Evolutionary conservation across 2,113 vertebrate genomes (phyloP), one percentile per base, ranked within the genome.

Genomic region (Tachycineta bicolor): DNA sequence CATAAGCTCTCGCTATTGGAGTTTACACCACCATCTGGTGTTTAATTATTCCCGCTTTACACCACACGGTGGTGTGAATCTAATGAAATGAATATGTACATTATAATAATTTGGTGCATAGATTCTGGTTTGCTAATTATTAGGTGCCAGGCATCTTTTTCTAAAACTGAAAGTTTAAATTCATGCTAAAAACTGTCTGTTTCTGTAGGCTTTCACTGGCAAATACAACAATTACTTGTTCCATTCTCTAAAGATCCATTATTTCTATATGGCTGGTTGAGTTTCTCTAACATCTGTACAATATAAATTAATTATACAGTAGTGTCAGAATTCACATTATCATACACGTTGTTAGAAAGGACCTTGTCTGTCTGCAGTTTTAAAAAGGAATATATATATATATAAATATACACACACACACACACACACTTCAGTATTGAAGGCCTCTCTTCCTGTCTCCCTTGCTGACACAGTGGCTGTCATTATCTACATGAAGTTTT

Each of bases 41-140:
- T 97, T 98, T 98, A 98, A 98, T 98, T 98, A 98, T 98, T 97
- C 97, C 98, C 19, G 2, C 97, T 96, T 98, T 97, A 97, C 69
- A 96, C 97, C 98, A 98, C 97, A 97, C 65, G 91, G 96, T 98
- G 96, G 91, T 98, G 86, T 89, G 96, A 97, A 98, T 97, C 97
- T 98, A 97, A 98, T 96, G 94, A 94, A 97, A 97, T 93, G 96
- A 97, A 96, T 97, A 93, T 96, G 95, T 96, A 96, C 87, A 50
- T 96, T 97, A 92, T 83, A 97, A 96, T 96, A 97, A 97, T 94
- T 97, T 94, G 82, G 88, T 85, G 73, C 93, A 94, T 94, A 96
- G 89, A 96, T 91, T 97, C 76, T 97, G 89, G 82, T 94, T 94
- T 95, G 71, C 75, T 98, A 97, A 97, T 97, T 97, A 96, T 96